These are phyloP conservation scores for Ecdyonurus torrentis DNA, from an alignment of 2,888 invertebrate species.

Conservation along the genomic window DNA sequence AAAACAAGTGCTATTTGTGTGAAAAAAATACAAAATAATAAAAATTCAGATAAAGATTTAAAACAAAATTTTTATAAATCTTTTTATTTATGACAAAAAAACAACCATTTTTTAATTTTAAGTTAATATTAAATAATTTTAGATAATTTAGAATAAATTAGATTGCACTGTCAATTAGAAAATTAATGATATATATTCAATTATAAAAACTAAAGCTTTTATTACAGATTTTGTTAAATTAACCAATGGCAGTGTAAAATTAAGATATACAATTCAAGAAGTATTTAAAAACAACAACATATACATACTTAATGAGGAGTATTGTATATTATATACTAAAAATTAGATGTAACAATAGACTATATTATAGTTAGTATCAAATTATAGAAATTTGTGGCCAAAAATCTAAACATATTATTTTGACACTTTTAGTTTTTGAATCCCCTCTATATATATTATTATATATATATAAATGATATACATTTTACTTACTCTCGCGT, in stretches of 20 bases:
- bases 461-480: background rate
- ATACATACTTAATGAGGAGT: too few relatives aligned
- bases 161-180: background rate
- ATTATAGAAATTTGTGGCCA: too few relatives aligned
- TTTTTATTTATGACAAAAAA: background rate
- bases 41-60: constrained; percentile 3
- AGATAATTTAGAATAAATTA: too few relatives aligned
- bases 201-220: background rate
- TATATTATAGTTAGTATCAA: too few relatives aligned
- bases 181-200: background rate
- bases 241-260: background rate
- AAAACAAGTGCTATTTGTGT: background rate
- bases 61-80: background rate
- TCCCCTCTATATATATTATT: too few relatives aligned
- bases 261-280: background rate
- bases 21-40: constrained; percentile 1
- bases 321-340: too few relatives aligned
- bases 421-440: too few relatives aligned
- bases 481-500: background rate
- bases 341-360: too few relatives aligned
- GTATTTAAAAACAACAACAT: too few relatives aligned
- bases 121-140: too few relatives aligned
- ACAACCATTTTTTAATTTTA: background rate
- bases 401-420: too few relatives aligned
- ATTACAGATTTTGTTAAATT: background rate